These are phyloP conservation scores for Cnemophilus loriae DNA, from an alignment of 2,113 vertebrate species.

Conservation along the genomic window DNA sequence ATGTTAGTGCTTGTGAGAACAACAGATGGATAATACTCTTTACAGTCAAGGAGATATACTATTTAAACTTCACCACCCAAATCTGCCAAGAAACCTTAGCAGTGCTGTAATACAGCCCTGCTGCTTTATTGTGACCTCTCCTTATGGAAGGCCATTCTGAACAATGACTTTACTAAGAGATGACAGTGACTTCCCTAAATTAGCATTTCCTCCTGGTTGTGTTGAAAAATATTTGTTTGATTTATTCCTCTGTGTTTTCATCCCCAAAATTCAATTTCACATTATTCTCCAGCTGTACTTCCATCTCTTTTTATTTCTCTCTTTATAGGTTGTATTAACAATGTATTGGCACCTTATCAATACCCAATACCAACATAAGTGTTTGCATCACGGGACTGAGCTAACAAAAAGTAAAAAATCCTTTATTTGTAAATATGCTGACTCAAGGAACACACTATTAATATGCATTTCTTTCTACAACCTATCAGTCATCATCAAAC, in stretches of 20 bases:
- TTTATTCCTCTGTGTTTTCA: neutral
- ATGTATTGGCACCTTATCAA: neutral
- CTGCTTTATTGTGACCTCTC: neutral
- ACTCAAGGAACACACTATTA: neutral
- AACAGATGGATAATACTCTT: constrained; percentile 5
- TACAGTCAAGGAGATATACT: neutral
- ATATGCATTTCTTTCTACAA: neutral
- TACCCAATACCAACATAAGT: rapidly evolving
- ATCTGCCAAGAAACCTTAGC: neutral
- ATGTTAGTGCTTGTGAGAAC: neutral
- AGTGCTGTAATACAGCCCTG: neutral
- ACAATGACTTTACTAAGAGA: neutral
- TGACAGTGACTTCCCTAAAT: neutral
- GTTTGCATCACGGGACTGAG: neutral
- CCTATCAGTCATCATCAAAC: neutral
- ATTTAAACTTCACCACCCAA: neutral
- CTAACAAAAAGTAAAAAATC: neutral
- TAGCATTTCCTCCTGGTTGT: neutral
- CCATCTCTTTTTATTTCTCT: neutral
- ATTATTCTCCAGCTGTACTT: neutral
- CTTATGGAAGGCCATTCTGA: neutral
- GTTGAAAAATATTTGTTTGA: neutral
- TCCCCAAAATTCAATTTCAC: neutral
- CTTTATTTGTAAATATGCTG: neutral
- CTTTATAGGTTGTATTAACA: neutral